Evolutionary conservation across 35 echinoderm and acorn worm genomes (phyloP), one percentile per base, ranked within the genome.

Genomic region (Lytechinus variegatus): DNA sequence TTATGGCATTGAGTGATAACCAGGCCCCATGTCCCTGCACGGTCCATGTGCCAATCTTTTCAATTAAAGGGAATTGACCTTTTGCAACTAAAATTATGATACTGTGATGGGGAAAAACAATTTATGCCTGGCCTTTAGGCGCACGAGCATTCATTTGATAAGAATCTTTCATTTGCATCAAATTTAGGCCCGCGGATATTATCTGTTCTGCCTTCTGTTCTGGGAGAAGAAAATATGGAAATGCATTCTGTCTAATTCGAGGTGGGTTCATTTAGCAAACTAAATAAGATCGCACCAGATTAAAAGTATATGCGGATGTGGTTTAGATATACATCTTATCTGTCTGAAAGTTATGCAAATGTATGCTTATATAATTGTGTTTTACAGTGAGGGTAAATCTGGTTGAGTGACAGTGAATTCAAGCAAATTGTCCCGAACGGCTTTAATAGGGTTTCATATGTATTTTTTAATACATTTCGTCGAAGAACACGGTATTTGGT

Each of bases 1-100:
- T 58, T 9, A 58, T 58, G 56, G 56, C 56, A 58, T 58, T 58
- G 56, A 58, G 9, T 5, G 8, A 9, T 58, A 11, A 13, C 56
- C 56, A 13, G 56, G 9, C 56, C 9, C 56, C 56, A 58, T 58
- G 13, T 13, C 1, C 66, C 19, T 24, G 3, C 66, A 24, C 66
- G 66, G 66, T 79, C 66, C 66, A 79, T 79, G 66, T 90, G 52
- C 28, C 88, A 90, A 90, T 90, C 88, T 90, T 54, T 90, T 90
- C 88, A 90, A 90, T 90, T 90, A 90, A 90, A 90, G 88, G 88
- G 52, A 90, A 90, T 44, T 90, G 88, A 90, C 88, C 88, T 90
- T 90, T 90, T 90, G 16, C 88, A 28, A 54, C 28, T 19, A 90
- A 90, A 90, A 90, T 90, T 90, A 90, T 90, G 88, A 90, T 90